Percentiles rank a stretch among this genome's conserved stretches.
Conservation (phyloP, 2,113 vertebrate species). For the Lontra canadensis region DNA sequence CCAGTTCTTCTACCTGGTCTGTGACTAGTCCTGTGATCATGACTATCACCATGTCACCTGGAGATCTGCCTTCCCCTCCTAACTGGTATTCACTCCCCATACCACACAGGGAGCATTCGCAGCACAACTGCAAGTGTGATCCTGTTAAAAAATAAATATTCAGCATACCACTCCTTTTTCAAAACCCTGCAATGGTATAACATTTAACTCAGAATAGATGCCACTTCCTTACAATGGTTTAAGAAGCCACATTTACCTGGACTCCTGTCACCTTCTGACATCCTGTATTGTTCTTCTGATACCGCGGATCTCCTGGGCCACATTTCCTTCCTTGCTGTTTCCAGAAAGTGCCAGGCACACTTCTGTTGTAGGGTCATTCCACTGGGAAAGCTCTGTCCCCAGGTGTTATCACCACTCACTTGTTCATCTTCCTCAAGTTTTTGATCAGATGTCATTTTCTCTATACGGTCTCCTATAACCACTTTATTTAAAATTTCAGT, state of each 20-base stretch:
- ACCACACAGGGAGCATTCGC: background rate
- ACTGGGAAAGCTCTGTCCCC: background rate
- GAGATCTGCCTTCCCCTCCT: fast-evolving
- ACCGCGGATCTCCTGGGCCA: fast-evolving
- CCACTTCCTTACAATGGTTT: background rate
- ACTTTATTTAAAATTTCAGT: background rate
- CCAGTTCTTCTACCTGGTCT: background rate
- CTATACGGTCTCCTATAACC: background rate
- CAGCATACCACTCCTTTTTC: too few species aligned
- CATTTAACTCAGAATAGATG: background rate
- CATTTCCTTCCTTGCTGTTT: background rate
- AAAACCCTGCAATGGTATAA: background rate
- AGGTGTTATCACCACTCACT: fast-evolving
- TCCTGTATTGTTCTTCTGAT: fast-evolving
- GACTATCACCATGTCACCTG: fast-evolving
- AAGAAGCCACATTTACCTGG: background rate
- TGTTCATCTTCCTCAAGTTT: background rate
- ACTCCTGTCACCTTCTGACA: too few species aligned
- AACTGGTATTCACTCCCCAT: fast-evolving
- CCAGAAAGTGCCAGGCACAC: fast-evolving
- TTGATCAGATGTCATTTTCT: background rate
- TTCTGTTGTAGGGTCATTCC: background rate
- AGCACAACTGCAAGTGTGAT: background rate
- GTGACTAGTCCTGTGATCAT: background rate
- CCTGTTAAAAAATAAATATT: background rate